Percentiles rank a stretch among this genome's conserved stretches.
Evolutionary conservation across 2,888 invertebrate species (phyloP).

Genomic region (Luffia ferchaultella): DNA sequence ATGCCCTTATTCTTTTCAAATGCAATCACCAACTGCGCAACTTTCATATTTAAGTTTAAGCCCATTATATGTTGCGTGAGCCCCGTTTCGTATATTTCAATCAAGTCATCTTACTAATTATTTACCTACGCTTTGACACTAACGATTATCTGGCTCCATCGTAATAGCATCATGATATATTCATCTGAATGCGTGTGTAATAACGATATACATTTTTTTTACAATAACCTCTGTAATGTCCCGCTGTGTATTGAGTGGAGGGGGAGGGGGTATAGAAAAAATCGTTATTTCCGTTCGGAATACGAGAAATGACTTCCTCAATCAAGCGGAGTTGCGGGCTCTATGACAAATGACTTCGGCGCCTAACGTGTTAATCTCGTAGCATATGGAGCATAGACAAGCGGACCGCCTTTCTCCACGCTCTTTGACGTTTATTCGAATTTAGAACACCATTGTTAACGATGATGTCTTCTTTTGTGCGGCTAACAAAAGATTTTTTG

Average conservation of each 20-base stretch:
- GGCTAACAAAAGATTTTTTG: constrained; percentile 42
- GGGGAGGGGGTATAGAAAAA: constrained; percentile 36
- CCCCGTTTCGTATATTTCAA: too few species aligned
- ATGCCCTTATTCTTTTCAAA: too few species aligned
- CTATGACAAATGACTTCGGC: constrained; percentile 26
- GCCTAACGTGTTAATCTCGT: constrained; percentile 53
- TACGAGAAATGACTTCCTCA: constrained; percentile 63
- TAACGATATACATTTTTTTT: constrained; percentile 32
- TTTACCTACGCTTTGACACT: too few species aligned
- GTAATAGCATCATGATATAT: constrained; percentile 6
- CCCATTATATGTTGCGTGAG: too few species aligned
- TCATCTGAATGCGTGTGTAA: constrained; percentile 24
- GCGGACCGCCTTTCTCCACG: constrained; percentile 27
- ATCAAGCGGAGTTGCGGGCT: constrained; percentile 38
- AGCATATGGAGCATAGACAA: constrained; percentile 56
- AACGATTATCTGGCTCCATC: not conserved
- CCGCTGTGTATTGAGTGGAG: constrained; percentile 22
- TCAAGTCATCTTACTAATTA: too few species aligned
- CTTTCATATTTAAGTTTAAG: too few species aligned
- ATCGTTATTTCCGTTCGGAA: constrained; percentile 57
- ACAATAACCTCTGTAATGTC: constrained; percentile 40
- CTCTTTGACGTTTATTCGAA: constrained; percentile 35
- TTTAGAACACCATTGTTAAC: constrained; percentile 39
- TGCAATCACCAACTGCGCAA: too few species aligned
- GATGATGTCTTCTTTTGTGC: constrained; percentile 60